Base-by-base conservation (phyloP, 37 sponge, comb jelly and placozoan species). In the Halichondria panicea region DNA sequence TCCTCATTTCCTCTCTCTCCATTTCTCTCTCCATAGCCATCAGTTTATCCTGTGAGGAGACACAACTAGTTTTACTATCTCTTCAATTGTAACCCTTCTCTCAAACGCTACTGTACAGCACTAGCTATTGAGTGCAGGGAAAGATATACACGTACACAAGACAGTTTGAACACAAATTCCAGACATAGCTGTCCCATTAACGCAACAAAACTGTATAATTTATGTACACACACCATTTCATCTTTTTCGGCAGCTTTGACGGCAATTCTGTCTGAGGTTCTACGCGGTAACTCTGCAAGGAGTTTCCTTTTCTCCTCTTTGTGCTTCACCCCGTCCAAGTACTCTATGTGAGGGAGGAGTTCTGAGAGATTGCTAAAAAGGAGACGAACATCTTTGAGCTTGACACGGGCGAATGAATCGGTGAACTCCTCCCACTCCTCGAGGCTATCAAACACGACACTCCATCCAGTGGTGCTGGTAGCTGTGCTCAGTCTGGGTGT, bases 351-450 rank as follows among this genome's bases (percentile, higher is more conserved):
- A 43, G 87, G 82, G 1, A 90, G 74, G 50, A 77, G 70, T 0
- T 84, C 85, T 52, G 71, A 24, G 37, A 24, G 25, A 9, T 24
- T 48, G 52, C 11, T 15, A 48, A 30, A 48, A 15, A 15, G 52
- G 52, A 48, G 52, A 15, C 11, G 52, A 48, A 11, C 52, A 48
- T 83, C 76, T 12, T 15, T 7, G 25, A 68, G 69, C 55, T 71
- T 76, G 54, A 30, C 33, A 21, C 41, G 41, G 41, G 65, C 44
- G 21, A 89, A 56, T 0, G 78, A 40, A 21, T 86, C 84, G 41
- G 83, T 38, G 6, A 82, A 34, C 76, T 81, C 84, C 34, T 69
- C 61, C 94, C 94, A 93, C 61, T 93, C 94, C 66, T 89, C 91
- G 30, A 35, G 45, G 31, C 83, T 85, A 24, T 54, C 55, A 46